Conservation (phyloP, 2,113 vertebrate species). For the Patagioenas fasciata region DNA sequence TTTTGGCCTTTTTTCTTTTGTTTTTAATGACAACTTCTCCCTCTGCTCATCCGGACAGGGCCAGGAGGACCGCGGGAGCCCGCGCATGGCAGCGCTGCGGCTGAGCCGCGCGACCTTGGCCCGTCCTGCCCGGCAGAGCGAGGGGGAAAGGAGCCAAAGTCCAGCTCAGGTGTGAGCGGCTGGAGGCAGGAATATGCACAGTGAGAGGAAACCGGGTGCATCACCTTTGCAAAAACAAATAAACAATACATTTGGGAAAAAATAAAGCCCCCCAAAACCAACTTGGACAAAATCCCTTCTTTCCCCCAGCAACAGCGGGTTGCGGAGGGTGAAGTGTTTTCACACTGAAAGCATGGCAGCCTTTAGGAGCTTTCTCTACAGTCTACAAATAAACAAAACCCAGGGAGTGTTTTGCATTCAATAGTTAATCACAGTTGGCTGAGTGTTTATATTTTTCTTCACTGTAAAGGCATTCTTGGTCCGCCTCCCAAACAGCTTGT, state of each 20-base stretch:
- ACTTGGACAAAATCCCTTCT: neutral
- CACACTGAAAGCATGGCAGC: neutral
- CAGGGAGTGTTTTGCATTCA: constrained; percentile 61
- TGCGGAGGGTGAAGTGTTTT: constrained; percentile 20
- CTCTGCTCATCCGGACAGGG: neutral
- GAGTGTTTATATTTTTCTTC: constrained; percentile 62
- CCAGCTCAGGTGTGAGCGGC: constrained; percentile 1
- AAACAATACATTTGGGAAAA: neutral
- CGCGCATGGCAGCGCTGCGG: neutral
- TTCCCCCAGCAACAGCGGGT: neutral
- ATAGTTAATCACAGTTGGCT: constrained; percentile 62
- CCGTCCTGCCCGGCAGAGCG: accelerated
- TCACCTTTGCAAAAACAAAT: neutral
- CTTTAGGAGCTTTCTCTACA: neutral
- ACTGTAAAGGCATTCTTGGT: constrained; percentile 63
- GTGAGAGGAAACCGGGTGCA: neutral
- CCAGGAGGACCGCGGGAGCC: neutral
- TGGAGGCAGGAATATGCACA: neutral
- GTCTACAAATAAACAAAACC: constrained; percentile 57
- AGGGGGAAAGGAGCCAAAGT: neutral
- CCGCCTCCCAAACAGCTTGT: constrained; percentile 61
- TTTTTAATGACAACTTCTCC: neutral
- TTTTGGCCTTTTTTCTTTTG: neutral
- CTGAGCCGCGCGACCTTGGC: neutral
- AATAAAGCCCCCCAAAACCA: neutral